Base-by-base conservation (phyloP, 2,888 invertebrate species). In the Schrankia costaestrigalis region DNA sequence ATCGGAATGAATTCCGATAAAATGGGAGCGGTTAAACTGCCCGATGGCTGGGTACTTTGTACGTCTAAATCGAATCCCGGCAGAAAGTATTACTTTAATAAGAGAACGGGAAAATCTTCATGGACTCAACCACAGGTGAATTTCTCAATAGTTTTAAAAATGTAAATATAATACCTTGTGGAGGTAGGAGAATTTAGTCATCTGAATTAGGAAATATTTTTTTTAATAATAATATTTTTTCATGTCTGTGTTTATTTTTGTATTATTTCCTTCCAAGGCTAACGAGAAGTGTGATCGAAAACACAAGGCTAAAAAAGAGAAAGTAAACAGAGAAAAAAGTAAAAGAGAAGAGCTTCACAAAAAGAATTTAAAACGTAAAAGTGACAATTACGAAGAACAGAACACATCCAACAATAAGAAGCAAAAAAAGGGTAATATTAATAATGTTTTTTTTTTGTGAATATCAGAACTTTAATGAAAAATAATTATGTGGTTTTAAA, bases 11-110 rank as follows among this genome's bases (percentile, higher is more conserved):
- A 69, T 73, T 67, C 78, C 44, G 59, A 65, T 54, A 73, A 71
- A 61, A 74, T 72, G 49, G 68, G 64, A 30, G 61, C 56, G 26
- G 58, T 67, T 26, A 60, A 90, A 68, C 49, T 84, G 43, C 90
- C 91, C 71, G 78, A 78, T 37, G 86, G 86, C 39, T 87, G 87
- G 87, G 71, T 82, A 17, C 64, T 77, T 35, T 86, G 86, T 56
- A 63, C 71, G 21, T 87, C 87, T 3, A 87, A 84, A 61, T 83
- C 85, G 13, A 83, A 66, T 48, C 79, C 79, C 11, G 84, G 82
- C 4, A 77, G 81, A 57, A 80, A 77, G 53, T 87, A 86, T 67
- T 87, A 76, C 71, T 87, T 86, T 56, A 83, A 87, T 52, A 81
- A 64, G 52, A 84, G 73, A 70, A 86, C 82, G 31, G 86, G 86